Percentiles rank a stretch among this genome's conserved stretches.
Evolutionary conservation across 2,888 invertebrate species (phyloP).

Genomic region (Rotaria sp.): DNA sequence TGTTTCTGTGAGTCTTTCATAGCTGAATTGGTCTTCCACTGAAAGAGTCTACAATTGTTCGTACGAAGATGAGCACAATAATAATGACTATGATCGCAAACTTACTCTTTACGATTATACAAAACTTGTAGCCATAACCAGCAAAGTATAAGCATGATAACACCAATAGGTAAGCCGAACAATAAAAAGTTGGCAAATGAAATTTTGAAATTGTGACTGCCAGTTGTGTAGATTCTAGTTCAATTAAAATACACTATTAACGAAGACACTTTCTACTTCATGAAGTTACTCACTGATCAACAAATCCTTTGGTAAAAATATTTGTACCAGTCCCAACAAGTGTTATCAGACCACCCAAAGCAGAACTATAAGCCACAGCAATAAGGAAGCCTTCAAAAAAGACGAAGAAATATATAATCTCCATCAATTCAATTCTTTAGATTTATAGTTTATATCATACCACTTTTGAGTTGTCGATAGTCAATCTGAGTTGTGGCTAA

Average conservation of each 20-base stretch:
- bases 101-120: not conserved
- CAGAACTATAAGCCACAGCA: slow-evolving; percentile 31
- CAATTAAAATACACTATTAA: too few species aligned
- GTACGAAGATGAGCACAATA: too few species aligned
- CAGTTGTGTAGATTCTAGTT: not conserved
- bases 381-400: slow-evolving; percentile 35
- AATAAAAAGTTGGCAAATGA: not conserved
- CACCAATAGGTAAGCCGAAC: not conserved
- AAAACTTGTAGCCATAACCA: not conserved
- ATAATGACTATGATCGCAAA: too few species aligned
- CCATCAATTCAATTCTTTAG: too few species aligned
- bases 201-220: not conserved
- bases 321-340: slow-evolving; percentile 39
- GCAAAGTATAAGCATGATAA: not conserved
- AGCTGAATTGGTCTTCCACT: not conserved
- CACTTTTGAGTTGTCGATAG: too few species aligned
- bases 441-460: too few species aligned
- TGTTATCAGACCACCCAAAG: slow-evolving; percentile 33
- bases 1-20: not conserved
- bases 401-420: too few species aligned
- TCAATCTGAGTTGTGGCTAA: too few species aligned
- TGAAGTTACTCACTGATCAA: slow-evolving; percentile 43
- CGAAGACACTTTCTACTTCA: too few species aligned
- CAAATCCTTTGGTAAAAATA: slow-evolving; percentile 38
- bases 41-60: not conserved